These are phyloP conservation scores for Aphaenogaster floridana DNA, from an alignment of 1,140 invertebrate species.

Conservation along the genomic window DNA sequence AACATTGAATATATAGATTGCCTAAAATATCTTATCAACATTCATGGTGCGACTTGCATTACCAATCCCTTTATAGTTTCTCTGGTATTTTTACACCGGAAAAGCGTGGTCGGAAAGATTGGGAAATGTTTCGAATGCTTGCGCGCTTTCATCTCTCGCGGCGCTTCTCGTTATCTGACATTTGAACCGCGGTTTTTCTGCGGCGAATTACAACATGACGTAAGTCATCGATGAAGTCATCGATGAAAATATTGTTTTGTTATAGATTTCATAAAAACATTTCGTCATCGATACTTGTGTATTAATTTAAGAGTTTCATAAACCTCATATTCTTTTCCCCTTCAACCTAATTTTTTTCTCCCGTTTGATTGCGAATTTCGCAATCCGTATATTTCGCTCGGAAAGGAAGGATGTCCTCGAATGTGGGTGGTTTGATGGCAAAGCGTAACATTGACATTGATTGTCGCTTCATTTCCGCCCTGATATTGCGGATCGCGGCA, in stretches of 20 bases:
- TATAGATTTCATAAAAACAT: slow-evolving; percentile 25
- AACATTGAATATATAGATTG: neutral
- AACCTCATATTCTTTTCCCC: neutral
- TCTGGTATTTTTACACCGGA: slow-evolving; percentile 4
- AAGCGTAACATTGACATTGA: slow-evolving; percentile 72
- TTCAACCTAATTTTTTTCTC: neutral
- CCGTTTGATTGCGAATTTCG: neutral
- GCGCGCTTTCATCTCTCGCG: neutral
- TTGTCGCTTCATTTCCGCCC: slow-evolving; percentile 45
- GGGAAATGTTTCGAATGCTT: neutral
- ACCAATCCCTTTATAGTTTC: neutral
- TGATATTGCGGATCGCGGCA: slow-evolving; percentile 22
- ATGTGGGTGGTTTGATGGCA: neutral
- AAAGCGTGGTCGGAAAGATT: slow-evolving; percentile 15
- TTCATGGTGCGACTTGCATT: neutral
- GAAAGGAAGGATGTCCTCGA: neutral
- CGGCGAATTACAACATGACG: slow-evolving; percentile 12
- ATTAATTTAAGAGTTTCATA: neutral
- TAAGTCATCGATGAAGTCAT: slow-evolving; percentile 14
- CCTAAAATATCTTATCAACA: neutral
- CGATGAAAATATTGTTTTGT: slow-evolving; percentile 19
- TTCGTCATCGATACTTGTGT: neutral
- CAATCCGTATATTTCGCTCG: neutral
- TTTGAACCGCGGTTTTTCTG: slow-evolving; percentile 19
- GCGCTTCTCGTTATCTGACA: slow-evolving; percentile 5